Percentiles rank a stretch among this genome's conserved stretches.
Conservation (phyloP, 2,888 invertebrate species). For the Mactromeris polynyma region DNA sequence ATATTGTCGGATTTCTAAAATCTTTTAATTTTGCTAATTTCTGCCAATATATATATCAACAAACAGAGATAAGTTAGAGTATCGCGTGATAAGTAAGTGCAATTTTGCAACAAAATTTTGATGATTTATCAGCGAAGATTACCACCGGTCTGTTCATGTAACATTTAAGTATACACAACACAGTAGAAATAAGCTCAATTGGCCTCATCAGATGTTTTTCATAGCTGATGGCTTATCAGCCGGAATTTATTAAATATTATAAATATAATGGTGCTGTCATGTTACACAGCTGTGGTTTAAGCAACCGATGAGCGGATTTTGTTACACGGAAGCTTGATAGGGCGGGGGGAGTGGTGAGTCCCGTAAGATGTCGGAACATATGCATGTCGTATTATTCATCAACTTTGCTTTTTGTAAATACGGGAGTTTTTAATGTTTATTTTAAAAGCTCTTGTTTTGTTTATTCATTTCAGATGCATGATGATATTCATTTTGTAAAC, state of each 20-base stretch:
- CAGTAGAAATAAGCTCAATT: not conserved
- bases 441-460: no score
- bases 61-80: not conserved
- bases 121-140: not conserved
- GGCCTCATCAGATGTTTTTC: not conserved
- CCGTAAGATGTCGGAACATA: no score
- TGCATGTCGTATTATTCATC: no score
- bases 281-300: not conserved
- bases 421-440: no score
- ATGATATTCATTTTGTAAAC: no score
- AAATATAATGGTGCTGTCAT: not conserved
- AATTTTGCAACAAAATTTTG: slow-evolving; percentile 4
- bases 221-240: not conserved
- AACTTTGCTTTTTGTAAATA: no score
- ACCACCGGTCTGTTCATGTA: not conserved
- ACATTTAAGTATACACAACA: not conserved
- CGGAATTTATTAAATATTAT: slow-evolving; percentile 5
- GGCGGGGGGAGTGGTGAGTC: not conserved
- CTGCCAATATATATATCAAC: slow-evolving; percentile 16
- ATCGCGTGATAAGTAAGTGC: not conserved
- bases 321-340: not conserved
- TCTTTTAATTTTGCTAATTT: slow-evolving; percentile 16
- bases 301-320: not conserved
- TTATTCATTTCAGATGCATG: no score
- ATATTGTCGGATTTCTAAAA: not conserved